Evolutionary conservation across 35 echinoderm and acorn worm genomes (phyloP), one percentile per base, ranked within the genome.

Genomic region (Apostichopus japonicus): DNA sequence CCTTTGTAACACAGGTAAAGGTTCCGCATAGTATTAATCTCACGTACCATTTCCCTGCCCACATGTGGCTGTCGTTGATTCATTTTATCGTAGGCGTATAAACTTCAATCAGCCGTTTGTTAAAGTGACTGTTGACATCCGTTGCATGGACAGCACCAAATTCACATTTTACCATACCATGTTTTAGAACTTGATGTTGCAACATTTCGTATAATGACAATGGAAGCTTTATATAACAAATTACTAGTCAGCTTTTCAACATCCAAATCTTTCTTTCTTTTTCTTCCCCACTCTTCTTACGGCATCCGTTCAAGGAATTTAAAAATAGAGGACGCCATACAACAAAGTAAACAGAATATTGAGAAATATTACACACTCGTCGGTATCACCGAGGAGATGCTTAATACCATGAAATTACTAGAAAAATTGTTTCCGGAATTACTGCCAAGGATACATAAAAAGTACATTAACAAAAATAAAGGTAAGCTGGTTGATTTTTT

Each of bases 321-420:
- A 67, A 8, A 19, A 67, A 11, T 19, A 19, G 63, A 67, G 63
- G 63, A 67, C 63, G 11, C 14, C 0, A 13, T 80, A 24, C 1
- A 80, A 80, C 24, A 14, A 14, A 15, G 24, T 80, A 80, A 80
- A 80, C 24, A 33, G 25, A 80, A 80, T 13, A 80, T 80, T 44
- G 78, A 80, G 23, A 22, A 80, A 53, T 80, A 80, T 80, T 80
- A 44, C 25, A 44, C 78, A 13, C 78, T 80, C 6, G 78, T 80
- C 14, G 78, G 78, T 80, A 80, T 80, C 24, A 44, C 78, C 24
- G 78, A 80, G 33, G 23, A 80, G 23, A 24, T 80, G 21, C 24
- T 44, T 24, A 24, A 80, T 44, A 53, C 52, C 14, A 80, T 53
- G 78, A 44, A 44, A 44, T 33, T 80, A 80, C 78, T 80, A 25